A percentile compares a stretch with the other conserved stretches of the same genome.
Evolutionary conservation across 2,113 vertebrate genomes (phyloP).

Genomic region (Anoplopoma fimbria): DNA sequence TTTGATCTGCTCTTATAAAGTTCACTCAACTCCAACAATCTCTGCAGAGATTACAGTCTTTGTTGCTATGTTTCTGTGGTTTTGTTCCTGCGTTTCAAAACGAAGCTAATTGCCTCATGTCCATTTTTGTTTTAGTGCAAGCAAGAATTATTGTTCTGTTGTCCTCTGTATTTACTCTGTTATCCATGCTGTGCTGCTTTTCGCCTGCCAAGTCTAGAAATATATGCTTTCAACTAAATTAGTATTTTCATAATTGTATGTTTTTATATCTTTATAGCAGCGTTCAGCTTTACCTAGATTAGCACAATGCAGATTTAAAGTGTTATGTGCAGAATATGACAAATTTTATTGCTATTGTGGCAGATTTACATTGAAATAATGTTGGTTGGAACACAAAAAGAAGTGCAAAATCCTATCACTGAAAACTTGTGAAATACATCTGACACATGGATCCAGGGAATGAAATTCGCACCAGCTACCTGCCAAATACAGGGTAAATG

Average conservation of each 20-base stretch:
- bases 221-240: neutral
- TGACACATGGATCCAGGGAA: too few species aligned
- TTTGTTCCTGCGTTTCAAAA: neutral
- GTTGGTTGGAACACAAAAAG: neutral
- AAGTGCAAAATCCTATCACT: neutral
- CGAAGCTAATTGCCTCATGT: neutral
- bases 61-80: conserved; percentile 35
- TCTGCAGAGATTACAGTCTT: conserved; percentile 38
- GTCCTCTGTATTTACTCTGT: conserved; percentile 13
- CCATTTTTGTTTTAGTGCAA: conserved; percentile 21
- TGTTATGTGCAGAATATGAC: neutral
- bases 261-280: neutral
- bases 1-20: conserved; percentile 13
- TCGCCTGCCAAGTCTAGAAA: conserved; percentile 11
- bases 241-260: neutral
- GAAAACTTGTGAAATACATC: too few species aligned
- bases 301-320: neutral
- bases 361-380: neutral
- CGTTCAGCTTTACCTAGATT: neutral
- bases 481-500: too few species aligned
- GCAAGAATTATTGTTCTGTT: neutral
- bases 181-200: neutral
- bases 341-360: neutral
- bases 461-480: too few species aligned
- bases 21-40: conserved; percentile 18